phyloP scores from a whole-genome alignment of 1,140 invertebrate species.

The Gryon sp. region DNA sequence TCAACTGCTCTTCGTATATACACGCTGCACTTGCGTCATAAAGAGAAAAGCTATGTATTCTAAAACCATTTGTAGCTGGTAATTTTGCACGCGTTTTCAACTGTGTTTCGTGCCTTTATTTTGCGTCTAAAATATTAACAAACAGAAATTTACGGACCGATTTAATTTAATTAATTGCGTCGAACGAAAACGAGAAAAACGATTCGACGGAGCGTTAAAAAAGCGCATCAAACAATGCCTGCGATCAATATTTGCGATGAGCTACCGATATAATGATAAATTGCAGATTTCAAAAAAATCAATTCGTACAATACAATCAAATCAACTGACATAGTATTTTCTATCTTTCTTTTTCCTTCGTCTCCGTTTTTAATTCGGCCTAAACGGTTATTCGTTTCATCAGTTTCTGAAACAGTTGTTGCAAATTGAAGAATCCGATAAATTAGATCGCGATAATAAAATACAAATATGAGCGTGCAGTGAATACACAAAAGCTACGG shows the following conservation, averaged over 20 bases:
- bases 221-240: slow-evolving; percentile 15
- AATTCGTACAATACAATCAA: too few relatives aligned
- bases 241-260: slow-evolving; percentile 43
- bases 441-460: slow-evolving; percentile 38
- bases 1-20: slow-evolving; percentile 43
- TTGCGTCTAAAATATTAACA: slow-evolving; percentile 38
- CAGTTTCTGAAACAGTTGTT: slow-evolving; percentile 25
- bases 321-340: not conserved
- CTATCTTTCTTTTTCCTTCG: slow-evolving; percentile 5
- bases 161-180: slow-evolving; percentile 42
- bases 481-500: slow-evolving; percentile 16
- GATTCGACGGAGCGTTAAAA: not conserved
- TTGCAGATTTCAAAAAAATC: slow-evolving; percentile 36
- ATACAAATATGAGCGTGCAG: slow-evolving; percentile 23
- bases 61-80: slow-evolving; percentile 58
- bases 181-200: slow-evolving; percentile 1
- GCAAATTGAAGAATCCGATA: slow-evolving; percentile 30
- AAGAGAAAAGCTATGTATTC: slow-evolving; percentile 58
- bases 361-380: not conserved
- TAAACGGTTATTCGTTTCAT: slow-evolving; percentile 42
- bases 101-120: slow-evolving; percentile 17
- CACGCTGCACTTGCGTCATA: slow-evolving; percentile 38
- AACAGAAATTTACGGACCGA: slow-evolving; percentile 31
- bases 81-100: slow-evolving; percentile 39
- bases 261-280: slow-evolving; percentile 20